Conservation (phyloP, 2,888 invertebrate genomes). For the Agrochola macilenta region DNA sequence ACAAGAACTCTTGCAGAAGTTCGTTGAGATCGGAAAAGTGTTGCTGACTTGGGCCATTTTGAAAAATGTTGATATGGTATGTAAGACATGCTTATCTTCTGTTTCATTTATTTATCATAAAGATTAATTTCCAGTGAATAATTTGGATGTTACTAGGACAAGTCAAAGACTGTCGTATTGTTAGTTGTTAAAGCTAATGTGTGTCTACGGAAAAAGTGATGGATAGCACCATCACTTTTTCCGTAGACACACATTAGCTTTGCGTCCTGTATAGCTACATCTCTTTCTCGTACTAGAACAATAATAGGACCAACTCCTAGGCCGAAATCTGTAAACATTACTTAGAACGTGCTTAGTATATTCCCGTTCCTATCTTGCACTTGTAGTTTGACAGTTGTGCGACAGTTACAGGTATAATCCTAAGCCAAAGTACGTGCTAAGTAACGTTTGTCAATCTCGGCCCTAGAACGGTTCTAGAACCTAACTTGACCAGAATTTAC, state of each 20-base stretch:
- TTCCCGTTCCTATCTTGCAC: not conserved
- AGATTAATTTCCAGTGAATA: not conserved
- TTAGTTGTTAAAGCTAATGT: not conserved
- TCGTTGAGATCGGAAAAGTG: constrained; percentile 99
- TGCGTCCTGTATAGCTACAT: not conserved
- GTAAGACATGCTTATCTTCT: constrained; percentile 29
- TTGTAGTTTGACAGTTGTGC: no score
- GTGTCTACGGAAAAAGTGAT: not conserved
- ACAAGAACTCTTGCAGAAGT: constrained; percentile 97
- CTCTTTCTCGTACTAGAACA: not conserved
- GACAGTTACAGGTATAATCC: no score
- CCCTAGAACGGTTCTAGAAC: not conserved
- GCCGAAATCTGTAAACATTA: not conserved
- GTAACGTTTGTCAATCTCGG: no score
- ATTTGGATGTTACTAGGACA: not conserved
- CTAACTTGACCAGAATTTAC: not conserved
- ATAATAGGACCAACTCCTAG: not conserved
- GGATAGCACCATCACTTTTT: no score
- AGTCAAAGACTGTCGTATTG: not conserved
- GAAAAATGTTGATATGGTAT: constrained; percentile 97
- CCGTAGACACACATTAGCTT: no score
- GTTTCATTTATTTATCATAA: not conserved
- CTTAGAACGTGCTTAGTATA: not conserved
- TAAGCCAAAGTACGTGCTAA: no score
- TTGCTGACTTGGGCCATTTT: constrained; percentile 97